Conservation (phyloP, 2,888 invertebrate genomes). For the Calameuta pallipes region DNA sequence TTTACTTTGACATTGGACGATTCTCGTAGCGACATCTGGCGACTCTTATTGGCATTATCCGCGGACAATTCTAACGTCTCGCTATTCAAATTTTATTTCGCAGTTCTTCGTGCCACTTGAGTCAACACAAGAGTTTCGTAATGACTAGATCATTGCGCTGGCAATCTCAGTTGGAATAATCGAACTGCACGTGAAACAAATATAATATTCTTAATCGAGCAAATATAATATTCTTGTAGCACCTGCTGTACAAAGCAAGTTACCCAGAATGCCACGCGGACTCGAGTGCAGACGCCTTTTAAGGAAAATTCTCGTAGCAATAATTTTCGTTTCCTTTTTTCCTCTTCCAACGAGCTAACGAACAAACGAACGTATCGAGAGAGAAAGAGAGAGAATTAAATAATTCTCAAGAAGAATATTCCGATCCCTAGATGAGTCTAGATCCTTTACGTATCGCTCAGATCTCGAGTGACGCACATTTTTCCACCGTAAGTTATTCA, state of each 20-base stretch:
- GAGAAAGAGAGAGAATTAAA: not conserved
- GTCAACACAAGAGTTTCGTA: conserved; percentile 36
- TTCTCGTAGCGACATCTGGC: not conserved
- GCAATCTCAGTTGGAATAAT: conserved; percentile 27
- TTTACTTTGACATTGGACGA: not conserved
- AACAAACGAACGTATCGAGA: not conserved
- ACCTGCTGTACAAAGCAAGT: not conserved
- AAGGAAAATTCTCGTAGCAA: not conserved
- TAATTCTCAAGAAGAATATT: too few species aligned
- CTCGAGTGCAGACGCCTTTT: not conserved
- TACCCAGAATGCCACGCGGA: not conserved
- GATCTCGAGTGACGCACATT: conserved; percentile 47
- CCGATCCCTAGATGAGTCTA: too few species aligned
- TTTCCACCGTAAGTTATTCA: conserved; percentile 47
- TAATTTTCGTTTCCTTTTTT: not conserved
- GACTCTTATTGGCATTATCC: not conserved
- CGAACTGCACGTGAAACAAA: not conserved
- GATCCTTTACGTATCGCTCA: too few species aligned
- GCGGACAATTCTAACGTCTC: not conserved
- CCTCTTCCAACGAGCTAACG: not conserved
- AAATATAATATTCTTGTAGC: not conserved
- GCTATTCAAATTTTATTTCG: not conserved
- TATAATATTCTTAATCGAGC: not conserved
- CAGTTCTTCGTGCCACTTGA: conserved; percentile 19
- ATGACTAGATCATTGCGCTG: conserved; percentile 51